phyloP scores from a whole-genome alignment of 2,113 vertebrate genomes.

The Tor tambroides region DNA sequence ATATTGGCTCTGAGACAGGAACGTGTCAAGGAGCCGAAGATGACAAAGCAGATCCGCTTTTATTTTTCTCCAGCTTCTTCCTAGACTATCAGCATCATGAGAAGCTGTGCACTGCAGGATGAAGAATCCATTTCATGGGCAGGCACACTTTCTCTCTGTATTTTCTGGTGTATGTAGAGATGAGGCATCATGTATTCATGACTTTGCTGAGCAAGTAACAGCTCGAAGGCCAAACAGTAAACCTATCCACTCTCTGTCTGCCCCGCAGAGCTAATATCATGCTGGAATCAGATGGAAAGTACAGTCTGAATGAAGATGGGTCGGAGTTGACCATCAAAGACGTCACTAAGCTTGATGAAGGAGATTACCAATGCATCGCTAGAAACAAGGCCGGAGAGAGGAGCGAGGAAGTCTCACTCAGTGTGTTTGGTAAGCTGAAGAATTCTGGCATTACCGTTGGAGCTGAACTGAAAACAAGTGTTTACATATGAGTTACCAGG shows the following conservation, averaged over 20 bases:
- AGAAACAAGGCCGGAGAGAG: conserved; percentile 94
- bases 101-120: conserved; percentile 15
- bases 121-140: conserved; percentile 41
- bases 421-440: conserved; percentile 88
- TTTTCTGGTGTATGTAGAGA: conserved; percentile 7
- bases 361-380: conserved; percentile 93
- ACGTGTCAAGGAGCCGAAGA: conserved; percentile 24
- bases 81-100: conserved; percentile 2
- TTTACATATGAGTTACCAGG: background rate
- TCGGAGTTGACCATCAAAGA: conserved; percentile 87
- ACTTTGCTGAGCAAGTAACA: conserved; percentile 38
- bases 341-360: conserved; percentile 91
- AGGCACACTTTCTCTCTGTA: background rate
- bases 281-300: conserved; percentile 86
- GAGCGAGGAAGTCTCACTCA: conserved; percentile 88
- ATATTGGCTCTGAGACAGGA: conserved; percentile 10
- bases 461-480: background rate
- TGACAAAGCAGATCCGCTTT: conserved; percentile 40
- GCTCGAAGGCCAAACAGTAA: conserved; percentile 46
- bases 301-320: conserved; percentile 86
- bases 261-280: conserved; percentile 81
- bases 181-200: conserved; percentile 32
- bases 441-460: background rate
- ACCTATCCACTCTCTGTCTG: background rate
- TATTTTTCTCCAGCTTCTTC: background rate